Base-by-base conservation (phyloP, 2,888 invertebrate genomes). In the Nowickia ferox region DNA sequence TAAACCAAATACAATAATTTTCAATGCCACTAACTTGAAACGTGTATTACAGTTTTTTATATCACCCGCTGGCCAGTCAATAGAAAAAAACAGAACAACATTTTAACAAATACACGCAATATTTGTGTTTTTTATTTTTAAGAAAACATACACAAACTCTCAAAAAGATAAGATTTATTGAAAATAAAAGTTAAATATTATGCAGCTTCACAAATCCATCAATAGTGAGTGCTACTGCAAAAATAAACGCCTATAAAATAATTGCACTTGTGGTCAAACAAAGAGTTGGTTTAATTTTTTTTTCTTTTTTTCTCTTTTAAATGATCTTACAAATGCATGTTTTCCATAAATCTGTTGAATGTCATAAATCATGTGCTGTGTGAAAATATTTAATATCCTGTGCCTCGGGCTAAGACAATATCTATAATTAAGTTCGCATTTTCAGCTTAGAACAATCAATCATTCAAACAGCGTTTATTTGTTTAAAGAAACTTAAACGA, bases 11-110 rank as follows among this genome's bases (percentile, higher is more conserved):
- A n/a, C 15, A 19, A 9, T n/a, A 13, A 38, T 44, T 55, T 77
- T 57, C 57, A 68, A 19, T 48, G 77, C 66, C 66, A 57, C 1
- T 15, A 9, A 68, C n/a, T 59, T 11, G 6, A 75, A 63, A 63
- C 11, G n/a, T 11, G 40, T 38, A 55, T 11, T 17, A 38, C 9
- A 55, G 15, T 38, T 38, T 72, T 44, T 15, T 55, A 13, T 59
- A 40, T 46, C 48, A 51, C 61, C 48, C 51, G 51, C 51, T 30
- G 46, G 10, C 1, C 5, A 19, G 11, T 19, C 51, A 22, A 15
- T 42, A 30, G n/a, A 74, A 46, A 48, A 19, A 17, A 51, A 17
- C 10, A 30, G 30, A 10, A 66, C 22, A 15, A 40, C n/a, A 46
- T 19, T 61, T 74, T 40, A 61, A 22, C n/a, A 42, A 40, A 19